Evolutionary conservation across 2,113 vertebrate genomes (phyloP).

Genomic region (Chiloscyllium plagiosum): DNA sequence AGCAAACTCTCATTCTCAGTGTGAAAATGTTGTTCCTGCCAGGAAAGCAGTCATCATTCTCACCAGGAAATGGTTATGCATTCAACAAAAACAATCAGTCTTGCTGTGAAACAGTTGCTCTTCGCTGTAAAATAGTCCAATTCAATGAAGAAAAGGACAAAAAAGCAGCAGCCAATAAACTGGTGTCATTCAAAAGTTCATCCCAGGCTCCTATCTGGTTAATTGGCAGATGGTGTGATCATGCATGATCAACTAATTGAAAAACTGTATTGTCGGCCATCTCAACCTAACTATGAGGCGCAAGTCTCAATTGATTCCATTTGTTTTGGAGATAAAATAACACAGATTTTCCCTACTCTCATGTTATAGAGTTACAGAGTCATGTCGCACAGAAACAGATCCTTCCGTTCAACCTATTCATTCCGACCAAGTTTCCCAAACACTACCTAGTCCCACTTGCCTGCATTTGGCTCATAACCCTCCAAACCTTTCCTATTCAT

Average conservation of each 20-base stretch:
- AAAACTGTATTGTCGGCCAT: neutral
- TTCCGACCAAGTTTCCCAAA: too few relatives aligned
- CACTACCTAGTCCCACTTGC: too few relatives aligned
- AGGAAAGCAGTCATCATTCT: conserved; percentile 35
- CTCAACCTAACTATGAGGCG: neutral
- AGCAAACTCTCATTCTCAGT: conserved; percentile 14
- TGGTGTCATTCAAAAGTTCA: neutral
- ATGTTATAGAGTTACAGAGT: too few relatives aligned
- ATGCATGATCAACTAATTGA: conserved; percentile 30
- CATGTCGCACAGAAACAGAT: too few relatives aligned
- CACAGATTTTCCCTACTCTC: neutral
- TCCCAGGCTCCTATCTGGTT: neutral
- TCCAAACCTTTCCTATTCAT: too few relatives aligned
- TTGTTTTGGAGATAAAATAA: neutral
- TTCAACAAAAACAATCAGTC: conserved; percentile 32
- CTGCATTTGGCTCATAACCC: too few relatives aligned
- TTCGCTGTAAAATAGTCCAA: conserved; percentile 16
- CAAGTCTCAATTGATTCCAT: neutral
- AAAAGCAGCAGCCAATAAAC: neutral
- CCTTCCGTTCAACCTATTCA: too few relatives aligned
- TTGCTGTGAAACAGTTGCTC: conserved; percentile 36
- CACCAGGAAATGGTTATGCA: conserved; percentile 25
- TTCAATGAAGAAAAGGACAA: conserved; percentile 25
- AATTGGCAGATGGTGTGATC: conserved; percentile 32
- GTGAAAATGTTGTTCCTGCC: conserved; percentile 19